These are phyloP conservation scores for Channa maculata DNA, from an alignment of 2,113 vertebrate genomes.

Conservation along the genomic window DNA sequence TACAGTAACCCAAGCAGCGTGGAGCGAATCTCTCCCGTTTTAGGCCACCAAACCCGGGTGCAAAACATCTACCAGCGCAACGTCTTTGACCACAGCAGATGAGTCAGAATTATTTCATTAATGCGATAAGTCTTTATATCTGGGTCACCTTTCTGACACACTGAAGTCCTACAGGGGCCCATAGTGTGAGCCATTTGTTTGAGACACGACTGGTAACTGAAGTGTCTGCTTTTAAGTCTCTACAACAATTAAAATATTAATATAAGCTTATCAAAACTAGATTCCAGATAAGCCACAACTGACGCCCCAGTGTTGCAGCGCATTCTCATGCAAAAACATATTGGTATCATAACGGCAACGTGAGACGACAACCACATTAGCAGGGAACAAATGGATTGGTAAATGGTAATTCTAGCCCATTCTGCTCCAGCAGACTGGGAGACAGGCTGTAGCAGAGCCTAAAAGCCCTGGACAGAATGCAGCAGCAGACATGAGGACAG, in stretches of 20 bases:
- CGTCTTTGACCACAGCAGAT: constrained; percentile 3
- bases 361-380: constrained; percentile 46
- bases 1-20: constrained; percentile 56
- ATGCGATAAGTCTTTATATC: not conserved
- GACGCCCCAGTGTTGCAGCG: constrained; percentile 27
- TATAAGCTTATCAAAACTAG: not conserved
- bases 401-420: constrained; percentile 61
- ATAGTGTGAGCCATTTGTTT: not conserved
- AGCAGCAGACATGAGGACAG: constrained; percentile 67
- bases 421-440: constrained; percentile 72
- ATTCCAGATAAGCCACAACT: constrained; percentile 24
- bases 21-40: constrained; percentile 18
- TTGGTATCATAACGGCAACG: constrained; percentile 48
- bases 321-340: constrained; percentile 40
- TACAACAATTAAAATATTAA: not conserved
- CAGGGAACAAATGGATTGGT: constrained; percentile 56
- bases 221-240: not conserved
- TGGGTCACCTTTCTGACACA: constrained; percentile 29
- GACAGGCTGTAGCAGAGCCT: constrained; percentile 69
- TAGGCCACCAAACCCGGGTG: constrained; percentile 6
- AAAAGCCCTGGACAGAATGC: constrained; percentile 70
- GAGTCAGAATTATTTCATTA: not conserved
- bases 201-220: not conserved
- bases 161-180: not conserved
- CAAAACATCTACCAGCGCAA: not conserved